Percentiles rank a stretch among this genome's conserved stretches.
phyloP scores from a whole-genome alignment of 2,888 invertebrate species.

The Minunthozetes semirufus region DNA sequence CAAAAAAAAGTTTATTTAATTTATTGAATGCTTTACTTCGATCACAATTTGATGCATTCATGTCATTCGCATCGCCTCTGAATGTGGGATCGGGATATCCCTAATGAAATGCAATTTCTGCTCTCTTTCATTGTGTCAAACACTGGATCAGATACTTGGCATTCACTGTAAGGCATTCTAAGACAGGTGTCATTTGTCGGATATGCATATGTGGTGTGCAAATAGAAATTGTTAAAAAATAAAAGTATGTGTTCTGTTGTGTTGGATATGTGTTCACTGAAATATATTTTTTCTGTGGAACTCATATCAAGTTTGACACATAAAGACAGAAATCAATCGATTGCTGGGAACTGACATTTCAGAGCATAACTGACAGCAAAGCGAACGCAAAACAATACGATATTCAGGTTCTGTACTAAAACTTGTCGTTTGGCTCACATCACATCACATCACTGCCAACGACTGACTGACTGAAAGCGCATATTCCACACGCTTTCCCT shows the following conservation, averaged over 20 bases:
- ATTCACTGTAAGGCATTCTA: background rate
- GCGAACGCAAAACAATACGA: slow-evolving; percentile 9
- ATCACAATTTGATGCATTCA: slow-evolving; percentile 13
- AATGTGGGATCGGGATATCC: slow-evolving; percentile 11
- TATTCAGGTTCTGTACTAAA: slow-evolving; percentile 13
- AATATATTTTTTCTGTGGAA: background rate
- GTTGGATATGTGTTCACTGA: background rate
- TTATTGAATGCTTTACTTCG: background rate
- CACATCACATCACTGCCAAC: background rate
- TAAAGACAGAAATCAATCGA: slow-evolving; percentile 28
- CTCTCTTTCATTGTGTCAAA: background rate
- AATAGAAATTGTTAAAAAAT: background rate
- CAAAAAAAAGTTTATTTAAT: background rate
- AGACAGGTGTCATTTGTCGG: slow-evolving; percentile 23
- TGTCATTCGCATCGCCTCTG: background rate
- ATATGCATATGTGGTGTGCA: background rate
- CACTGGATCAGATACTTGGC: background rate
- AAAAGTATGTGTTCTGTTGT: background rate
- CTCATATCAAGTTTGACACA: slow-evolving; percentile 13
- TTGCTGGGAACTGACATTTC: slow-evolving; percentile 6
- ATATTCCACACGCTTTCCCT: background rate
- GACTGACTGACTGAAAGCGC: background rate
- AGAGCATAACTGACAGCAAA: slow-evolving; percentile 5
- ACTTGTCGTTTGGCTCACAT: background rate
- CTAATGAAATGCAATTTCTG: slow-evolving; percentile 8